Evolutionary conservation across 2,888 invertebrate species (phyloP).

Genomic region (Mythimna albipuncta): DNA sequence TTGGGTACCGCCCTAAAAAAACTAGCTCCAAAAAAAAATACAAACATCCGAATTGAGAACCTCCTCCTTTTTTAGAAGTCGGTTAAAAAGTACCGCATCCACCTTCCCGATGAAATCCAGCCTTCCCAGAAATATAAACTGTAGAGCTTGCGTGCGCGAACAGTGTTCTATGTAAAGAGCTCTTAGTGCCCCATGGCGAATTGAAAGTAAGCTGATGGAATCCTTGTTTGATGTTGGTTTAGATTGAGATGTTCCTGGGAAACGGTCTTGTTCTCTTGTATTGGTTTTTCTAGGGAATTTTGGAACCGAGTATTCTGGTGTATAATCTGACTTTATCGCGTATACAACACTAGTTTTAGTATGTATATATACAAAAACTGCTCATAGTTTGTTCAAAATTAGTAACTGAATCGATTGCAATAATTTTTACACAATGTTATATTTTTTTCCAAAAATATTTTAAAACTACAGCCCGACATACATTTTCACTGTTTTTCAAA

Average conservation of each 20-base stretch:
- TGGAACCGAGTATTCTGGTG: neutral
- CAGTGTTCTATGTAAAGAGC: conserved; percentile 49
- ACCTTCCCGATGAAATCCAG: neutral
- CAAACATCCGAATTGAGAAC: too few species aligned
- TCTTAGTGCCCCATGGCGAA: conserved; percentile 39
- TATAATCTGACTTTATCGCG: too few species aligned
- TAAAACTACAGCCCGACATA: too few species aligned
- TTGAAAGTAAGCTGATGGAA: conserved; percentile 53
- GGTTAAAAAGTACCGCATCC: conserved; percentile 38
- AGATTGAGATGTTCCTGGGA: conserved; percentile 1
- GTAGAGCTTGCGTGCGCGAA: conserved; percentile 35
- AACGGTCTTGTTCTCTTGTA: neutral
- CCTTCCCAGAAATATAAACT: conserved; percentile 36
- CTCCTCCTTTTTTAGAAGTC: too few species aligned
- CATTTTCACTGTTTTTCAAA: too few species aligned
- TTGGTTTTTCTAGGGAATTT: neutral
- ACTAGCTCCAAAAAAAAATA: neutral
- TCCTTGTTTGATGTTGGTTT: conserved; percentile 36
- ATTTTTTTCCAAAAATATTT: too few species aligned
- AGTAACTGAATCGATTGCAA: too few species aligned
- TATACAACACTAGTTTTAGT: too few species aligned
- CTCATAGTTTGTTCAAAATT: too few species aligned
- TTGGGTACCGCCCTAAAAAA: neutral
- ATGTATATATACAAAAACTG: too few species aligned
- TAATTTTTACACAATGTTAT: too few species aligned